These are phyloP conservation scores for Aphaenogaster ashmeadi DNA, from an alignment of 1,140 invertebrate species.

Conservation along the genomic window DNA sequence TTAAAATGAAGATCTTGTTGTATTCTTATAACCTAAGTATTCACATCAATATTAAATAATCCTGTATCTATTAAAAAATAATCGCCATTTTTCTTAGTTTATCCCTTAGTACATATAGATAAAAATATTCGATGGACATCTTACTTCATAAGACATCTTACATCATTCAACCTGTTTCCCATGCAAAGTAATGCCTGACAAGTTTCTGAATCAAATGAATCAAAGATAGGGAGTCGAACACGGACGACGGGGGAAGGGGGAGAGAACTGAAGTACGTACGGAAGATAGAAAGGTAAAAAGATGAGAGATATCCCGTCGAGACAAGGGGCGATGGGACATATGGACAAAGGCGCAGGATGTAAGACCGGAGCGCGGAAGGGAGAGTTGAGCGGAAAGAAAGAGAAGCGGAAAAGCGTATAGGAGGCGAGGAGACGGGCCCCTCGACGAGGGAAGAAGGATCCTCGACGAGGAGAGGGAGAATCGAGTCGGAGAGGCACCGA, in stretches of 20 bases:
- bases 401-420: slow-evolving; percentile 33
- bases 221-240: neutral
- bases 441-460: neutral
- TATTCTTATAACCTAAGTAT: neutral
- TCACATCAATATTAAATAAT: neutral
- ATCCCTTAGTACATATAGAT: neutral
- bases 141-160: neutral
- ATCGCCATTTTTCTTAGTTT: neutral
- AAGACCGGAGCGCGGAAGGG: slow-evolving; percentile 27
- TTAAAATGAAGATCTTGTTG: neutral
- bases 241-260: neutral
- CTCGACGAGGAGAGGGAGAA: slow-evolving; percentile 41
- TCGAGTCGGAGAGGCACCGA: slow-evolving; percentile 68
- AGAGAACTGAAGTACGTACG: neutral
- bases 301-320: slow-evolving; percentile 3
- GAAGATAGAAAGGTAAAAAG: slow-evolving; percentile 15
- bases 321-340: slow-evolving; percentile 25
- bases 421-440: neutral
- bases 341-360: slow-evolving; percentile 15
- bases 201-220: slow-evolving; percentile 5
- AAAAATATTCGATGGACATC: neutral
- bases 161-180: neutral
- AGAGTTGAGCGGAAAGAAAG: slow-evolving; percentile 60
- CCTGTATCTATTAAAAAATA: neutral
- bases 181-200: slow-evolving; percentile 34